Base-by-base conservation (phyloP, 2,888 invertebrate species). In the Macropis europaea region DNA sequence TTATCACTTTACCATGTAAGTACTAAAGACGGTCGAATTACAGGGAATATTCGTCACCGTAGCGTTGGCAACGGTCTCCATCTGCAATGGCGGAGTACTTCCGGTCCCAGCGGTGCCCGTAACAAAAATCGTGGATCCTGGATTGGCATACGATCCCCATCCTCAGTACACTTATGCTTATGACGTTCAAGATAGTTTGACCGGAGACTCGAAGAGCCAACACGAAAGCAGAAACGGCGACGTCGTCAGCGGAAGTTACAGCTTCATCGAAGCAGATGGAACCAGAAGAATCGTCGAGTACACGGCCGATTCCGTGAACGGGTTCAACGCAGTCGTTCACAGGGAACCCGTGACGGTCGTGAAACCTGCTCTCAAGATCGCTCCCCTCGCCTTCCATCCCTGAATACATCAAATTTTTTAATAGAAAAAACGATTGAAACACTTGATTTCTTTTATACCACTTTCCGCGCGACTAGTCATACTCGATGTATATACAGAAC, bases 251-350 rank as follows among this genome's bases (percentile, higher is more conserved):
- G 88, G 88, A 40, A 85, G 87, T 43, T 88, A 88, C 69, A 87
- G 87, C 59, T 74, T 88, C 30, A 87, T 88, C 62, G 88, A 88
- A 64, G 87, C 88, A 19, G 88, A 88, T 19, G 88, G 88, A 11
- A 88, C 87, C 3, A 81, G 87, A 7, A 79, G 88, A 13, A 72
- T 86, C 38, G 88, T 88, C 43, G 87, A 88, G 30, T 88, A 88
- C 69, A 83, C 84, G 0, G 88, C 88, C 0, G 89, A 89, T 60
- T 81, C 89, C 1, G 61, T 89, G 30, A 88, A 89, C 60, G 88
- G 88, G 47, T 88, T 88, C 67, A 88, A 88, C 63, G 88, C 88
- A 2, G 83, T 88, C 3, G 88, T 88, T 0, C 88, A 87, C 48
- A 81, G 87, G 13, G 87, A 88, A 67, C 88, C 87, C 0, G 76